Evolutionary conservation across 2,797 vertebrate genomes (phyloP).

Genomic region (Oryzias sinensis): DNA sequence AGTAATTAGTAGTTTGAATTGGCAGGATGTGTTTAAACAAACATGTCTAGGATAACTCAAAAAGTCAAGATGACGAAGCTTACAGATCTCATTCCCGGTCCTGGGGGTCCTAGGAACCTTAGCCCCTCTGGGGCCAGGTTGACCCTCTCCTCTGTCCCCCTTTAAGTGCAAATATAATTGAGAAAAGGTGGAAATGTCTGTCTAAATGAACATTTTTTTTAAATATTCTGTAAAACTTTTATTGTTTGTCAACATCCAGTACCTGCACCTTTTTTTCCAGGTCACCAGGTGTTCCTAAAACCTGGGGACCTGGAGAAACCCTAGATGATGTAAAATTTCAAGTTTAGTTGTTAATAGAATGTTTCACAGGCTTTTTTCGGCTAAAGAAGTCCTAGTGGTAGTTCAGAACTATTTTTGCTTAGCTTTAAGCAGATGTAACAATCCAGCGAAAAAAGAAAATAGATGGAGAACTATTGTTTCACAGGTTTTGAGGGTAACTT

Average conservation of each 20-base stretch:
- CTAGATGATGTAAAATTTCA: conserved; percentile 63
- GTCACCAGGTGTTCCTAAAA: conserved; percentile 87
- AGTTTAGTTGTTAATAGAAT: not conserved
- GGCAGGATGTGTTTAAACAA: too few relatives aligned
- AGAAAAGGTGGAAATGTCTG: not conserved
- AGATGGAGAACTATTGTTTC: too few relatives aligned
- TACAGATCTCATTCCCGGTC: conserved; percentile 70
- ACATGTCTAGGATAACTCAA: too few relatives aligned
- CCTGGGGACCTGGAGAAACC: conserved; percentile 87
- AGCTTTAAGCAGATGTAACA: too few relatives aligned
- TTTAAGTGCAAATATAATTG: conserved; percentile 49
- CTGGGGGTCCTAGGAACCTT: conserved; percentile 87
- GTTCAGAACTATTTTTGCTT: too few relatives aligned
- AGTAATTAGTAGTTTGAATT: too few relatives aligned
- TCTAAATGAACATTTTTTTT: too few relatives aligned
- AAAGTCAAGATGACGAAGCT: conserved; percentile 38
- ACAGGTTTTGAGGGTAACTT: too few relatives aligned
- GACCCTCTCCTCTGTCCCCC: conserved; percentile 86
- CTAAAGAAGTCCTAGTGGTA: too few relatives aligned
- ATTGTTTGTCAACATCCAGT: not conserved
- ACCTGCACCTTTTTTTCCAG: conserved; percentile 89
- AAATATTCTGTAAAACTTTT: not conserved
- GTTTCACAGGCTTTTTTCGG: not conserved
- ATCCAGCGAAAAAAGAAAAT: too few relatives aligned
- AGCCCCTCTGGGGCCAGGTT: conserved; percentile 80